Conservation (phyloP, 2,113 vertebrate species). For the Clupea harengus region DNA sequence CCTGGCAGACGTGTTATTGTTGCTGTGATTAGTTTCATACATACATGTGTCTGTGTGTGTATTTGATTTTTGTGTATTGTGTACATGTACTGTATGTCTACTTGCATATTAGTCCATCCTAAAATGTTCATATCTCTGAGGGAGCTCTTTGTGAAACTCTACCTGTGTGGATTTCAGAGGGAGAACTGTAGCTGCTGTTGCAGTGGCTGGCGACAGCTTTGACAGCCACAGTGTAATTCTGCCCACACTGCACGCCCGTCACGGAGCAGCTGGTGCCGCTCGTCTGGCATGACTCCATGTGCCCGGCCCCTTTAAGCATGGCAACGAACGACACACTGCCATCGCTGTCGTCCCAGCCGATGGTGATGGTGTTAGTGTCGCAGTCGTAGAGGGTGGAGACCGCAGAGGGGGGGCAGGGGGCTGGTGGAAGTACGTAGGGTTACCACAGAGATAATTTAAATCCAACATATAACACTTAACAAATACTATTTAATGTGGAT, state of each 20-base stretch:
- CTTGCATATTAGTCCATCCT: too few species aligned
- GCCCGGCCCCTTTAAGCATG: slow-evolving; percentile 36
- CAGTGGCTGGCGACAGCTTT: slow-evolving; percentile 50
- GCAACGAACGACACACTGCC: slow-evolving; percentile 43
- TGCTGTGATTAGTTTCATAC: too few species aligned
- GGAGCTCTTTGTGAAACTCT: too few species aligned
- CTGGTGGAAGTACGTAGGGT: slow-evolving; percentile 35
- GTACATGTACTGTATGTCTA: too few species aligned
- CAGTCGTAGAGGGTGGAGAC: slow-evolving; percentile 47
- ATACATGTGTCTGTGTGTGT: too few species aligned
- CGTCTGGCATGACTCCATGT: slow-evolving; percentile 46
- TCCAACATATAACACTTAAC: too few species aligned
- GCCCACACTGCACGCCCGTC: slow-evolving; percentile 61
- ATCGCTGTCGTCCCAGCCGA: slow-evolving; percentile 50
- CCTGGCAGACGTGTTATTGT: too few species aligned
- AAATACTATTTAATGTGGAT: too few species aligned
- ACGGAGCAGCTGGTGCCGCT: slow-evolving; percentile 51
- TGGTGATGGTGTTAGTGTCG: slow-evolving; percentile 31
- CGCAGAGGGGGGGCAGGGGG: slow-evolving; percentile 54
- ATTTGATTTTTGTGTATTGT: too few species aligned
- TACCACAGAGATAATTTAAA: too few species aligned
- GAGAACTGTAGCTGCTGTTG: slow-evolving; percentile 49
- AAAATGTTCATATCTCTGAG: too few species aligned
- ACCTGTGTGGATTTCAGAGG: slow-evolving; percentile 59
- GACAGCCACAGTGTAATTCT: slow-evolving; percentile 56